phyloP scores from a whole-genome alignment of 2,113 vertebrate species.

The Tragelaphus strepsiceros region DNA sequence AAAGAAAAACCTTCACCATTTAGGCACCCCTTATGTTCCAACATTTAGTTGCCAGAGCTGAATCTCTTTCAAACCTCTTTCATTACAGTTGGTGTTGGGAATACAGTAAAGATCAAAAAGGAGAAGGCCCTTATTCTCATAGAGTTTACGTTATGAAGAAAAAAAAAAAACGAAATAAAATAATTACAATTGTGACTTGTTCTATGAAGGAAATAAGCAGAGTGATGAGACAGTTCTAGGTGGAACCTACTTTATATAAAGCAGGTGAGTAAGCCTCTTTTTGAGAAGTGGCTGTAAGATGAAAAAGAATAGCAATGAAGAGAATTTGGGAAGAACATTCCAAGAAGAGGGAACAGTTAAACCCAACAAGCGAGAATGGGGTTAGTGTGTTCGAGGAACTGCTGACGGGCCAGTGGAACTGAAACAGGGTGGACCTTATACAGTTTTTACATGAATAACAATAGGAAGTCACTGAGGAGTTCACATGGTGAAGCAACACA shows the following conservation, averaged over 20 bases:
- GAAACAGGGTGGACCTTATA: not conserved
- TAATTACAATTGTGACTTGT: not conserved
- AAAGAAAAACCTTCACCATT: not conserved
- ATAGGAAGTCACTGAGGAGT: not conserved
- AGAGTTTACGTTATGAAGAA: not conserved
- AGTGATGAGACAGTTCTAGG: not conserved
- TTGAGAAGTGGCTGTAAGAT: not conserved
- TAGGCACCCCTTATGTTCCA: not conserved
- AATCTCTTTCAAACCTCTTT: not conserved
- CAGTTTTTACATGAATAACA: not conserved
- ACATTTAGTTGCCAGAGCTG: not conserved
- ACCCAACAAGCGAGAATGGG: not conserved
- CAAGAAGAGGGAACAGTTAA: not conserved
- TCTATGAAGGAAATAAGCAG: not conserved
- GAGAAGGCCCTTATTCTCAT: not conserved
- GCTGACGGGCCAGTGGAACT: not conserved
- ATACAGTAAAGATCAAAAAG: not conserved
- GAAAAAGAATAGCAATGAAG: not conserved
- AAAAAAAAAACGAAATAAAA: not conserved
- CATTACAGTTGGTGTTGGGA: not conserved
- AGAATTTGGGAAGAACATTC: not conserved
- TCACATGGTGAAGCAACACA: not conserved
- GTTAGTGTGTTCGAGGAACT: not conserved
- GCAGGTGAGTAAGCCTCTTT: not conserved
- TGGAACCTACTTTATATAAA: not conserved